Conservation (phyloP, 2,113 vertebrate genomes). For the Tetrao urogallus region DNA sequence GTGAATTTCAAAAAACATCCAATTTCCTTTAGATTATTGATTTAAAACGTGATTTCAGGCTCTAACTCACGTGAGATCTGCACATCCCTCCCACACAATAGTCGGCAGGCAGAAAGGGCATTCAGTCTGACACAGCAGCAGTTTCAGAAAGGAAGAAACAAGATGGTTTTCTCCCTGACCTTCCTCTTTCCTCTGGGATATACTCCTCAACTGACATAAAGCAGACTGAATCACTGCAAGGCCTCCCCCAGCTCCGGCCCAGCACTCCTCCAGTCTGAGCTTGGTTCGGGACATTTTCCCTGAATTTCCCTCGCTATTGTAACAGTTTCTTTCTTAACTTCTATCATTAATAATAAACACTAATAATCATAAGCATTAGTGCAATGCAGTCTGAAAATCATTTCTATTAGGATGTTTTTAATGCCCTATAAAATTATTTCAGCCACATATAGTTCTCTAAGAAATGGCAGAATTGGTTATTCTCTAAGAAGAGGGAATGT, state of each 20-base stretch:
- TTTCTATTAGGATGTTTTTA: conserved; percentile 35
- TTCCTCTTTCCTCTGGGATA: not conserved
- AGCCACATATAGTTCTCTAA: not conserved
- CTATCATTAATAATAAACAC: not conserved
- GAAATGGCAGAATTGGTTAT: not conserved
- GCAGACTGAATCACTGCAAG: not conserved
- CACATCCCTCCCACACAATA: not conserved
- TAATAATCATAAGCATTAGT: not conserved
- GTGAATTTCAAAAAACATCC: conserved; percentile 19
- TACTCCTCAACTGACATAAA: not conserved
- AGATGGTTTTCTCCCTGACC: not conserved
- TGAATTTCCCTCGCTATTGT: not conserved
- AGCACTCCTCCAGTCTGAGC: not conserved
- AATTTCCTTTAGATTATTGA: not conserved
- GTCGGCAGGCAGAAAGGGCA: not conserved
- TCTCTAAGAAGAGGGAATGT: not conserved
- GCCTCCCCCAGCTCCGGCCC: not conserved
- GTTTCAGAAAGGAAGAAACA: not conserved
- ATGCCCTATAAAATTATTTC: not conserved
- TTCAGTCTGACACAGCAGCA: not conserved
- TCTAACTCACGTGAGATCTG: not conserved
- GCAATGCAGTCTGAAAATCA: not conserved
- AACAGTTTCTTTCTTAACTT: not conserved
- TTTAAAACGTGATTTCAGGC: not conserved
- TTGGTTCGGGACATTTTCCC: not conserved